Percentiles rank a stretch among this genome's conserved stretches.
Conservation (phyloP, 2,888 invertebrate species). For the Cryptocheilus praepositus region DNA sequence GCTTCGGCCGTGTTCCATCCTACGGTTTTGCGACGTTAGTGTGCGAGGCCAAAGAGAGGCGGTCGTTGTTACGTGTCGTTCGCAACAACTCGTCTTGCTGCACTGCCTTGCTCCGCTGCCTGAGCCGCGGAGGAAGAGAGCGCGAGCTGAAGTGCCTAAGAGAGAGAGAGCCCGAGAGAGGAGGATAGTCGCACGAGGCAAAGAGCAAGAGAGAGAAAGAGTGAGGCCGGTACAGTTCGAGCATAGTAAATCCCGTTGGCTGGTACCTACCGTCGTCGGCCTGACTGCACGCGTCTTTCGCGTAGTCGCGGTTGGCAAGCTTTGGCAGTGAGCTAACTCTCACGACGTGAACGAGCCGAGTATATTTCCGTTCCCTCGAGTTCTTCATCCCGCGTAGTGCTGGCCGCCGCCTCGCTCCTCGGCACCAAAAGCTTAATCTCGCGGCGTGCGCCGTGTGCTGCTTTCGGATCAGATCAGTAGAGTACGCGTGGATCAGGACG, state of each 20-base stretch:
- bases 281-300: conserved; percentile 40
- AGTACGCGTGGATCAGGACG: neutral
- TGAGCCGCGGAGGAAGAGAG: conserved; percentile 13
- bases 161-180: conserved; percentile 16
- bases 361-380: conserved; percentile 65
- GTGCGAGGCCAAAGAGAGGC: conserved; percentile 58
- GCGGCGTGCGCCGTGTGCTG: neutral
- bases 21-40: conserved; percentile 60
- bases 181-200: no score
- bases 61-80: conserved; percentile 62
- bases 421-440: neutral
- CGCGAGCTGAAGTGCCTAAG: conserved; percentile 18
- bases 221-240: conserved; percentile 49
- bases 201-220: conserved; percentile 22
- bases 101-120: conserved; percentile 7
- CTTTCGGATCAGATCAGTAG: no score
- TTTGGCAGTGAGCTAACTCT: conserved; percentile 62
- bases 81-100: conserved; percentile 47
- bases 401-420: conserved; percentile 16
- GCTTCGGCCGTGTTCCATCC: conserved; percentile 66
- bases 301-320: conserved; percentile 56
- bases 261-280: conserved; percentile 51
- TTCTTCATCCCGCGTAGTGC: conserved; percentile 15
- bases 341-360: conserved; percentile 45
- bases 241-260: conserved; percentile 67